Evolutionary conservation across 2,113 vertebrate genomes (phyloP).

Genomic region (Myrmecophaga tridactyla): DNA sequence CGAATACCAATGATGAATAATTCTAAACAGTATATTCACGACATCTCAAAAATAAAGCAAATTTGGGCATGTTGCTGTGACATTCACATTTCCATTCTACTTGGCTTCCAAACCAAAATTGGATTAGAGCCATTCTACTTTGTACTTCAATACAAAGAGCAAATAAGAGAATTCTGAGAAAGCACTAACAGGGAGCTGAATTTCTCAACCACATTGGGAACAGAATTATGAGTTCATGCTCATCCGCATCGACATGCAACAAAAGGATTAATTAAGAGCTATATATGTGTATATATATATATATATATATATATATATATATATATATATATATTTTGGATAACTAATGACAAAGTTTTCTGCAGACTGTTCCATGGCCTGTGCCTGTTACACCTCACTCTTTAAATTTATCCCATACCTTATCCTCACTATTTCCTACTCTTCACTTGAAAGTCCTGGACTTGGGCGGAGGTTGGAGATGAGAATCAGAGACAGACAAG

Average conservation of each 20-base stretch:
- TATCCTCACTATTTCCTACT: background rate
- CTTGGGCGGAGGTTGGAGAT: no score
- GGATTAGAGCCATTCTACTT: conserved; percentile 47
- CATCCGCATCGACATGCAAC: background rate
- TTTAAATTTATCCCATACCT: background rate
- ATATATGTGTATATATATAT: no score
- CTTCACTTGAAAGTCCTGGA: no score
- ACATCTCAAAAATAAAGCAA: conserved; percentile 67
- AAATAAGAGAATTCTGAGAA: conserved; percentile 54
- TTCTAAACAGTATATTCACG: conserved; percentile 48
- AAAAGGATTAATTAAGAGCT: background rate
- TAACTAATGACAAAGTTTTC: background rate
- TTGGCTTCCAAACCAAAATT: conserved; percentile 60
- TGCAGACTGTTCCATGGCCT: background rate
- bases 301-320: no score
- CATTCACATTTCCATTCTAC: conserved; percentile 53
- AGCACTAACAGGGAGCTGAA: background rate
- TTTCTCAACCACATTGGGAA: background rate
- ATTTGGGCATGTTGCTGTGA: conserved; percentile 64
- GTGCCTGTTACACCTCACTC: background rate
- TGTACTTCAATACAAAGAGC: conserved; percentile 63
- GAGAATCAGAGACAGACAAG: no score
- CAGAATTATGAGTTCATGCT: conserved; percentile 7
- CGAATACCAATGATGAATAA: conserved; percentile 51
- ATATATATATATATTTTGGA: background rate